Percentiles rank a stretch among this genome's conserved stretches.
These are phyloP conservation scores for Amiota mariae DNA, from an alignment of 2,888 invertebrate genomes.

Conservation along the genomic window DNA sequence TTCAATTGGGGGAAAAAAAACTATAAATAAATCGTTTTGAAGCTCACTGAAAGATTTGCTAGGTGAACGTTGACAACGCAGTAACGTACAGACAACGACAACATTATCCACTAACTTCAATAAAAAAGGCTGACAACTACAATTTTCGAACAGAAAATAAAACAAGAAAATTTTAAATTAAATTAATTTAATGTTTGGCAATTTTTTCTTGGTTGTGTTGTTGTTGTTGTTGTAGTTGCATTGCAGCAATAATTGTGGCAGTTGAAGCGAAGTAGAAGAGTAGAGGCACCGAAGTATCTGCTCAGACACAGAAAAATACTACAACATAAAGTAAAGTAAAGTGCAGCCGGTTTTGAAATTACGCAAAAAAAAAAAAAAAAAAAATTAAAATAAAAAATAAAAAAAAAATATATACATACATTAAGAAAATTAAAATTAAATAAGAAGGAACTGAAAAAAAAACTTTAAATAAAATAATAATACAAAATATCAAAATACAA, in stretches of 20 bases:
- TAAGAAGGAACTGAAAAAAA: constrained; percentile 47
- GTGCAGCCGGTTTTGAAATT: constrained; percentile 64
- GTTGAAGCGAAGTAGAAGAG: constrained; percentile 49
- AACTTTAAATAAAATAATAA: constrained; percentile 41
- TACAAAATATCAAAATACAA: not conserved
- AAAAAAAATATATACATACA: too few relatives aligned
- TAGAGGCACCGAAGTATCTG: constrained; percentile 31
- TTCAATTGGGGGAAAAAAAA: constrained; percentile 56
- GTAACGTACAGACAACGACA: constrained; percentile 32
- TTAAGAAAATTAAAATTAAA: constrained; percentile 10
- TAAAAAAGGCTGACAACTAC: not conserved
- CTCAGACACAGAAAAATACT: not conserved
- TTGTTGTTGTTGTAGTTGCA: constrained; percentile 43
- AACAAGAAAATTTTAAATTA: not conserved
- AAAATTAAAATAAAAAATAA: constrained; percentile 11
- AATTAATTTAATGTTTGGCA: constrained; percentile 45
- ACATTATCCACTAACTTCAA: not conserved
- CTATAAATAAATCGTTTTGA: constrained; percentile 72
- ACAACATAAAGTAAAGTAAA: constrained; percentile 55
- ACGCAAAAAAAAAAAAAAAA: constrained; percentile 52
- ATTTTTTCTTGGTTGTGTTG: constrained; percentile 39
- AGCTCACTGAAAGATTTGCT: constrained; percentile 71
- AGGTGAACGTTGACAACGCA: constrained; percentile 59
- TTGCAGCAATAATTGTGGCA: constrained; percentile 63
- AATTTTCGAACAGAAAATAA: constrained; percentile 1